Evolutionary conservation across 2,888 invertebrate species (phyloP), one percentile per base, ranked within the genome.

Genomic region (Linhomoeus sp.): DNA sequence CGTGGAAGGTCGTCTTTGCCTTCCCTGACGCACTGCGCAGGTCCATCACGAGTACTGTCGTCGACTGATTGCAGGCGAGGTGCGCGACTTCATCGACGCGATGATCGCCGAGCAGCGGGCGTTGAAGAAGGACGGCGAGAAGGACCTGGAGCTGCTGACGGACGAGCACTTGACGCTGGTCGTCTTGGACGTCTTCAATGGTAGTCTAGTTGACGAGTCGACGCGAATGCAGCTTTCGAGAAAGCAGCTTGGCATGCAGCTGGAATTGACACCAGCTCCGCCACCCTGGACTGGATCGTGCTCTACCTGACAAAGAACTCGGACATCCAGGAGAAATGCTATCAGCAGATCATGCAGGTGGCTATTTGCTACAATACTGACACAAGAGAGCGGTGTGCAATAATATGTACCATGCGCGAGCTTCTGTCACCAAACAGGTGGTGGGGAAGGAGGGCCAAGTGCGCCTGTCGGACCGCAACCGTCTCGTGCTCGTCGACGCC

Each of bases 181-280:
- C 7, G 17, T 7, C 38, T 38, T 19, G 9, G 20, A 38, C 20
- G 5, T 29, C 29, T 29, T 29, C 29, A 29, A 29, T 29, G 29
- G 29, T 29, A 9, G 7, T 5, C 12, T n/a, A n/a, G n/a, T n/a
- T 9, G 19, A 7, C 17, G 19, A 9, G 7, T 39, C 14, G 19
- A 12, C 17, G 39, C 12, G 19, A 39, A n/a, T n/a, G n/a, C n/a
- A n/a, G n/a, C n/a, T n/a, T n/a, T n/a, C n/a, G n/a, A n/a, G n/a
- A n/a, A n/a, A n/a, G n/a, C n/a, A n/a, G n/a, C n/a, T n/a, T n/a
- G n/a, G n/a, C 7, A 20, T 41, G 24, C 48, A 51, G 38, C 47
- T 61, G 63, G 62, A 5, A 60, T 62, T 9, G 60, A 63, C 50
- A 63, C 63, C 19, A 61, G 62, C 15, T 53, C 61, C 3, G 59